These are phyloP conservation scores for Ageneiosus marmoratus DNA, from an alignment of 2,113 vertebrate species.

Conservation along the genomic window DNA sequence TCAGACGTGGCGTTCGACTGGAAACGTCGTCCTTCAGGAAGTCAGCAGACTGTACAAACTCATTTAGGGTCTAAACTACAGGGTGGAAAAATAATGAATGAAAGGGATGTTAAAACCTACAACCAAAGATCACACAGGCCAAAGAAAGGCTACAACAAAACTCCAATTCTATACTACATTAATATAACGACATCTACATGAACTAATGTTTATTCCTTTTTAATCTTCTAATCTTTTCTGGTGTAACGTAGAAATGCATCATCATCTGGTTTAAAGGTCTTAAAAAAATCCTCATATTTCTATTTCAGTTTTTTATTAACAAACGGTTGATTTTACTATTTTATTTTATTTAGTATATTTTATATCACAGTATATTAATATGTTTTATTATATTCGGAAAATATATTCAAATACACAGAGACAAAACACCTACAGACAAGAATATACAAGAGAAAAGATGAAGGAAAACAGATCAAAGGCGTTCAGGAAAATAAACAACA, in stretches of 20 bases:
- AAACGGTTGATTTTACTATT: too few species aligned
- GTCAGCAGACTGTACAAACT: not conserved
- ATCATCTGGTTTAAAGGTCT: too few species aligned
- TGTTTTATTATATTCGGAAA: not conserved
- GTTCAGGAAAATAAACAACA: too few species aligned
- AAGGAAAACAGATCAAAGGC: too few species aligned
- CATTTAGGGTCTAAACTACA: not conserved
- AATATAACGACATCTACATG: too few species aligned
- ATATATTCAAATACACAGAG: too few species aligned
- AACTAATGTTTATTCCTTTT: not conserved
- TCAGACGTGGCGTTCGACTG: not conserved
- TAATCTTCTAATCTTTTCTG: not conserved
- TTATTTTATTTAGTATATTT: not conserved
- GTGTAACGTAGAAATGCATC: not conserved
- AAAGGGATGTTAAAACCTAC: not conserved
- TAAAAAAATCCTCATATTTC: too few species aligned
- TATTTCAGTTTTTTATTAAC: not conserved
- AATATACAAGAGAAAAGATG: too few species aligned
- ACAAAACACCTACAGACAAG: too few species aligned
- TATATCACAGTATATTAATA: not conserved
- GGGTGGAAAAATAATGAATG: not conserved
- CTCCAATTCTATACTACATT: not conserved
- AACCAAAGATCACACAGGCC: not conserved
- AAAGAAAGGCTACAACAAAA: not conserved
- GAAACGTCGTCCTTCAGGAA: not conserved